These are phyloP conservation scores for Actenoides lindsayi DNA, from an alignment of 2,113 vertebrate genomes.

Conservation along the genomic window DNA sequence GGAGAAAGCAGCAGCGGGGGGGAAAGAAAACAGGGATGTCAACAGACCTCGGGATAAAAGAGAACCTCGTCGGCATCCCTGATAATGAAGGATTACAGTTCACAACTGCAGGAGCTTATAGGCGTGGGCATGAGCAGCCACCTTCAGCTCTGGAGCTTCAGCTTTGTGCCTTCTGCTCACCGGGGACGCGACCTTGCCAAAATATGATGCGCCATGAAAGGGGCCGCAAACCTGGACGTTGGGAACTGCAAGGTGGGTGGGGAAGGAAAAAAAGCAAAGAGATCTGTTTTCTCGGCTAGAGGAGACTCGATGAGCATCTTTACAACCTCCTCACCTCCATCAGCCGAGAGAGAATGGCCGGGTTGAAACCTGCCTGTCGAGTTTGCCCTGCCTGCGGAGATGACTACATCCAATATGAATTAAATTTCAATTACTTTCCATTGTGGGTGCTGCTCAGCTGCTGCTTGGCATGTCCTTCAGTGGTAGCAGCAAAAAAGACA, in stretches of 20 bases:
- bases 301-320: neutral
- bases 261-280: neutral
- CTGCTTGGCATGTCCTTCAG: neutral
- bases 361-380: neutral
- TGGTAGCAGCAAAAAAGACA: neutral
- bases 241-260: neutral
- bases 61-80: neutral
- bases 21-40: neutral
- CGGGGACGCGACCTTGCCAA: neutral
- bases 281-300: neutral
- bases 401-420: neutral
- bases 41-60: neutral
- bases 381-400: neutral
- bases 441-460: neutral
- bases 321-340: neutral
- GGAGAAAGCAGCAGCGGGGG: neutral
- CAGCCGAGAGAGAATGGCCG: neutral
- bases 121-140: rapidly evolving
- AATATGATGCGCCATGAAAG: neutral
- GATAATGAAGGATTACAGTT: neutral
- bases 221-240: neutral
- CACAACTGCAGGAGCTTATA: too few relatives aligned
- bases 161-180: neutral
- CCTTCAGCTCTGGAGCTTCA: neutral
- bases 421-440: neutral